Conservation (phyloP, 2,888 invertebrate species). For the Dynastes tityus region DNA sequence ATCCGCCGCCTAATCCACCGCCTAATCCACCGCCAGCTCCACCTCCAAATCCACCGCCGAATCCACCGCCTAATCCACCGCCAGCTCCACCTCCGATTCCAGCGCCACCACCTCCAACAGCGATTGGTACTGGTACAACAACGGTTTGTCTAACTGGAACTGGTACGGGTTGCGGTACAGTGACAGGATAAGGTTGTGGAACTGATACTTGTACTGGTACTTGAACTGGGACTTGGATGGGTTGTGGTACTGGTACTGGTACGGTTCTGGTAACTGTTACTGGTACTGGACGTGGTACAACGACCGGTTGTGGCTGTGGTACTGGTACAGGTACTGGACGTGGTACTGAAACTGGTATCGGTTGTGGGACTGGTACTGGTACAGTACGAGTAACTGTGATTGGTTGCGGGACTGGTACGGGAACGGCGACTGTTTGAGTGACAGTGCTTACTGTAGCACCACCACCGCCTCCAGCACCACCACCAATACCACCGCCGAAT, state of each 20-base stretch:
- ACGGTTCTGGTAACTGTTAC: conserved; percentile 67
- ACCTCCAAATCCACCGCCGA: conserved; percentile 53
- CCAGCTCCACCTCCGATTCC: conserved; percentile 51
- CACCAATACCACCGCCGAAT: conserved; percentile 51
- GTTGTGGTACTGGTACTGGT: conserved; percentile 67
- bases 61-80: conserved; percentile 50
- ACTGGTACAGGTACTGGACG: conserved; percentile 72
- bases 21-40: conserved; percentile 55
- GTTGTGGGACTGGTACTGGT: conserved; percentile 73
- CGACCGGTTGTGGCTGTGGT: conserved; percentile 73
- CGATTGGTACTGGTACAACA: conserved; percentile 69
- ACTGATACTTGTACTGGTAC: conserved; percentile 69
- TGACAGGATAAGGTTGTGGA: conserved; percentile 74
- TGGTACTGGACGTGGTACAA: conserved; percentile 66
- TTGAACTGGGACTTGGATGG: conserved; percentile 67
- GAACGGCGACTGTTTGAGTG: conserved; percentile 65
- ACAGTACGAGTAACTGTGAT: conserved; percentile 71
- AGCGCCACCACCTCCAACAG: conserved; percentile 52
- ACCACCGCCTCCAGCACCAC: conserved; percentile 57
- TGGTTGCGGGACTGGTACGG: conserved; percentile 68
- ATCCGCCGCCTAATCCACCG: conserved; percentile 51
- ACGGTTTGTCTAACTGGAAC: conserved; percentile 71
- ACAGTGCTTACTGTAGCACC: conserved; percentile 65
- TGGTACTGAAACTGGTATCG: conserved; percentile 72
- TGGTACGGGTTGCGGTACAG: conserved; percentile 72